Conservation (phyloP, 2,888 invertebrate species). For the Hirtodrosophila confusa region DNA sequence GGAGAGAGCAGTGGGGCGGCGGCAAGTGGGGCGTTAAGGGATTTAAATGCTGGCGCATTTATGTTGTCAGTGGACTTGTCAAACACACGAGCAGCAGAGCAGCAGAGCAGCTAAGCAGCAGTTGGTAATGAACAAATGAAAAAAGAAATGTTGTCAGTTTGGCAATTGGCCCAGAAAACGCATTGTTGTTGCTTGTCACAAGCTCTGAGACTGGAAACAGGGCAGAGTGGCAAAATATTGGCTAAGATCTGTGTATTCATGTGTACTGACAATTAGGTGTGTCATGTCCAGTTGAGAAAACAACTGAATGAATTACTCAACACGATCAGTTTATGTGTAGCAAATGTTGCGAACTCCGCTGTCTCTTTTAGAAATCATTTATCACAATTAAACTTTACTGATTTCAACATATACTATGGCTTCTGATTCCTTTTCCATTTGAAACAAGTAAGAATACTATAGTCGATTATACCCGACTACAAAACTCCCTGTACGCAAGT, state of each 20-base stretch:
- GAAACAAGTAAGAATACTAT: too few relatives aligned
- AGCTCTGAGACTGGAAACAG: slow-evolving; percentile 16
- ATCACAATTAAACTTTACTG: too few relatives aligned
- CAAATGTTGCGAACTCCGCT: not conserved
- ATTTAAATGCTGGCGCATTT: slow-evolving; percentile 68
- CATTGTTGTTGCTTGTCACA: slow-evolving; percentile 25
- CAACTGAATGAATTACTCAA: slow-evolving; percentile 4
- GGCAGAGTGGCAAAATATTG: not conserved
- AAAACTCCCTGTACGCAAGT: too few relatives aligned
- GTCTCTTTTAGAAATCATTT: too few relatives aligned
- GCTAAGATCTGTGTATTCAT: slow-evolving; percentile 11
- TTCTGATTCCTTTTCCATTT: too few relatives aligned
- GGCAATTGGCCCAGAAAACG: slow-evolving; percentile 66
- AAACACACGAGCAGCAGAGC: slow-evolving; percentile 28
- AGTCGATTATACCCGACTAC: too few relatives aligned
- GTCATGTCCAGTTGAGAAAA: slow-evolving; percentile 32
- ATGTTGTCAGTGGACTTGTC: slow-evolving; percentile 71
- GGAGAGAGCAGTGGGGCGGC: not conserved
- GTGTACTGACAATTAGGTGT: slow-evolving; percentile 35
- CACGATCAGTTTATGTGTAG: slow-evolving; percentile 21
- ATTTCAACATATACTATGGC: too few relatives aligned
- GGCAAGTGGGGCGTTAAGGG: slow-evolving; percentile 20
- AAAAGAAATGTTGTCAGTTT: slow-evolving; percentile 45
- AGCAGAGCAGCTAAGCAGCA: slow-evolving; percentile 29
- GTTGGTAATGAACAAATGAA: slow-evolving; percentile 54